Percentiles rank a stretch among this genome's conserved stretches.
These are phyloP conservation scores for Digitonthophagus gazella DNA, from an alignment of 2,888 invertebrate species.

Conservation along the genomic window DNA sequence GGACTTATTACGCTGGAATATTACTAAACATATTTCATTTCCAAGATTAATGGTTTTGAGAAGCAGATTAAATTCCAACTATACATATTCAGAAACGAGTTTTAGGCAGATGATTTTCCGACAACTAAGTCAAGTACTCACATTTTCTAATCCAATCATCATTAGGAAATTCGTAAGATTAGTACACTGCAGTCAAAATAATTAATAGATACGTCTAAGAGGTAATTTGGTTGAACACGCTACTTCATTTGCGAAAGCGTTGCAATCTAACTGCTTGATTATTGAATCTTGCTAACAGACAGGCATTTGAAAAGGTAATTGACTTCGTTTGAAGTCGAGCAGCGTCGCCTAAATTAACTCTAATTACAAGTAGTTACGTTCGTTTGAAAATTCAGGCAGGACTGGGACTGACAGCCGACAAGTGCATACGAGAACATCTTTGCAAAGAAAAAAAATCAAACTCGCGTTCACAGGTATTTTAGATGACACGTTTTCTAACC, in stretches of 20 bases:
- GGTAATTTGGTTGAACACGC: background rate
- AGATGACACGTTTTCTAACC: no score
- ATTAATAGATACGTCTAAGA: background rate
- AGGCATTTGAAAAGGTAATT: background rate
- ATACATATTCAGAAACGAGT: no score
- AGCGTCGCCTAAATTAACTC: background rate
- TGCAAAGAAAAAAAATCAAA: no score
- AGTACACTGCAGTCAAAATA: background rate
- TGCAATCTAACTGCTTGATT: background rate
- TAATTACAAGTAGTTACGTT: background rate
- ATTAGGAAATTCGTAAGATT: no score
- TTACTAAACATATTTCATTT: no score
- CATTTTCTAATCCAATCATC: background rate
- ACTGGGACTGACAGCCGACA: no score
- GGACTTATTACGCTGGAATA: no score
- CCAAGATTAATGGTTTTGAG: no score
- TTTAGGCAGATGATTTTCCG: no score
- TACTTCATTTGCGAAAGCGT: background rate
- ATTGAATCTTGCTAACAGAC: background rate
- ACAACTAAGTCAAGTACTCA: background rate
- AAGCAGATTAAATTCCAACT: no score
- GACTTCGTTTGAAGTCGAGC: background rate
- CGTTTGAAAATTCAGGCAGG: background rate
- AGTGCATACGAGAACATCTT: no score
- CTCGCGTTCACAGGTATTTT: no score